These are phyloP conservation scores for Cheilosia scutellata DNA, from an alignment of 2,888 invertebrate species.

Conservation along the genomic window DNA sequence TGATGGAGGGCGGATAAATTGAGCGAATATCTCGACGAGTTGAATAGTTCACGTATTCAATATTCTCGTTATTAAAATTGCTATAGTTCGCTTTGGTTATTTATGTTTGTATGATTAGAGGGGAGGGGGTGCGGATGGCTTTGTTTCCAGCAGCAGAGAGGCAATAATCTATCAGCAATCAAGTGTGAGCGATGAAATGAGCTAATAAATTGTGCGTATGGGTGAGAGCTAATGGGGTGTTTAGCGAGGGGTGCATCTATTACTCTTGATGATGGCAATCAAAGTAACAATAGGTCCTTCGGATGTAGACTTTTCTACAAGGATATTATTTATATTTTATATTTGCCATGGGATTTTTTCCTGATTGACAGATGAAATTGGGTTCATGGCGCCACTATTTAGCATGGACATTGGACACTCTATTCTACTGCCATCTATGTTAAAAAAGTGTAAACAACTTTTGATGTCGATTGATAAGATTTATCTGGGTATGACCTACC, in stretches of 20 bases:
- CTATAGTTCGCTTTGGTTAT: constrained; percentile 49
- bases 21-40: constrained; percentile 36
- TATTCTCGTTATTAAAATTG: constrained; percentile 74
- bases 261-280: too few relatives aligned
- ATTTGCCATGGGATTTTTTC: too few relatives aligned
- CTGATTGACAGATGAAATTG: too few relatives aligned
- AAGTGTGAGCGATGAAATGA: constrained; percentile 62
- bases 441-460: too few relatives aligned
- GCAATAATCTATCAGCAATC: constrained; percentile 66
- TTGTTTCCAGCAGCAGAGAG: not conserved
- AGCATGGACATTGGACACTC: too few relatives aligned
- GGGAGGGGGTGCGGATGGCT: not conserved
- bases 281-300: too few relatives aligned
- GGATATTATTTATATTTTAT: too few relatives aligned
- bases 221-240: constrained; percentile 51
- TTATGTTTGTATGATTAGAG: constrained; percentile 23
- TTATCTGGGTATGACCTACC: too few relatives aligned
- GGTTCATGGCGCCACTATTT: too few relatives aligned
- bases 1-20: constrained; percentile 14
- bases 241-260: not conserved
- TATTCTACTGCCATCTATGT: too few relatives aligned
- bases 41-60: constrained; percentile 72
- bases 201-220: constrained; percentile 58
- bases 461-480: too few relatives aligned
- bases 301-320: too few relatives aligned